Evolutionary conservation across 2,113 vertebrate species (phyloP).

Genomic region (Callorhinus ursinus): DNA sequence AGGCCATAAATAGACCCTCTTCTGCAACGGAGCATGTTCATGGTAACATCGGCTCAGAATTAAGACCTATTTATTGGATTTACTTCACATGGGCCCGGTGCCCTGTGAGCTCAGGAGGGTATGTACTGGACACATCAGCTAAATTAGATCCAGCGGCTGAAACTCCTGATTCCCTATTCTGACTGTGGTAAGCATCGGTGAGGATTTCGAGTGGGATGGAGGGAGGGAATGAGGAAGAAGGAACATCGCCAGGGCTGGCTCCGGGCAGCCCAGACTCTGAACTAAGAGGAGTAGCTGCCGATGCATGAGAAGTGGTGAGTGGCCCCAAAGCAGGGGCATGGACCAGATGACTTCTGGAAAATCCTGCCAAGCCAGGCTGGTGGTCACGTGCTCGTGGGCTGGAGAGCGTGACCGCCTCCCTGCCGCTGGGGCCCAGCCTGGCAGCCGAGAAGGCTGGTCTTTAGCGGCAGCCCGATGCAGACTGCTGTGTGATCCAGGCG

Average conservation of each 20-base stretch:
- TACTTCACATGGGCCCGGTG: slow-evolving; percentile 35
- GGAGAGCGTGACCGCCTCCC: background rate
- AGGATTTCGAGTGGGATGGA: background rate
- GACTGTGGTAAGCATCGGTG: background rate
- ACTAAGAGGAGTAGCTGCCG: background rate
- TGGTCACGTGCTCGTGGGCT: background rate
- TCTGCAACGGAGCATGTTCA: background rate
- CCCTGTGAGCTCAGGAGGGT: slow-evolving; percentile 36
- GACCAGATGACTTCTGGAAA: slow-evolving; percentile 5
- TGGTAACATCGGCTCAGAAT: slow-evolving; percentile 51
- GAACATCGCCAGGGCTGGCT: background rate
- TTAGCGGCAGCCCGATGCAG: accelerated
- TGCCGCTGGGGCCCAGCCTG: background rate
- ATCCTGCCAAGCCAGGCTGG: background rate
- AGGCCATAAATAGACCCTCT: background rate
- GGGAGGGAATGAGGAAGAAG: background rate
- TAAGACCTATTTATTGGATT: slow-evolving; percentile 69
- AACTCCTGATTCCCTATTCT: background rate
- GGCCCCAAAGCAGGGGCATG: background rate
- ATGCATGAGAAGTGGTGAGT: background rate
- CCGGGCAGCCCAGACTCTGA: background rate
- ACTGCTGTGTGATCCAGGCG: background rate
- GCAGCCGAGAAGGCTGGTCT: background rate
- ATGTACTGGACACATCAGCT: slow-evolving; percentile 26
- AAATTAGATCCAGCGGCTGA: slow-evolving; percentile 50